Evolutionary conservation across 2,888 invertebrate genomes (phyloP), one percentile per base, ranked within the genome.

Genomic region (Syrista parreyssii): DNA sequence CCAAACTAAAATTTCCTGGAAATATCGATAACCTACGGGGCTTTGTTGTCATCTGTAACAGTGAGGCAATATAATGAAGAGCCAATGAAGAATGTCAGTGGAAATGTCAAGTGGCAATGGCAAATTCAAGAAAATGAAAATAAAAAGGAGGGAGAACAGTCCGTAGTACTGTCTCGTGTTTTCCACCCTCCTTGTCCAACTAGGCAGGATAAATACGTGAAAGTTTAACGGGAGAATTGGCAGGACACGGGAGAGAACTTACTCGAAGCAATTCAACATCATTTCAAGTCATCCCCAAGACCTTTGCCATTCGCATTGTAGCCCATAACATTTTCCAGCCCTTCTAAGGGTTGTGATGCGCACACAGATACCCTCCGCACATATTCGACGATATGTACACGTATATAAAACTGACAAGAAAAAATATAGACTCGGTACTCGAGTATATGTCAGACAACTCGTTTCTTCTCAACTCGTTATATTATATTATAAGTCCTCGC

Each of bases 151-250:
- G 23, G 23, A 23, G 23, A 55, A 23, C 23, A 9, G 9, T 55
- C 55, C 23, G 9, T 55, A 55, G 23, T 55, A 55, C 55, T 9
- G 9, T 9, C 55, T 55, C 55, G 23, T 55, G 55, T 55, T 23
- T 55, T 55, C 23, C 55, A 23, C 55, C 55, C 55, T 55, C 40
- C 31, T 36, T 30, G 36, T 75, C 68, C 76, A 78, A 80, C 78
- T 74, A 76, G 80, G 80, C 80, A 79, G 78, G 82, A 84, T 84
- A 85, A 87, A 84, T 82, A 82, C 83, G 86, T 88, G 86, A 88
- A 88, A 88, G 79, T 88, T 88, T 86, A 79, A 86, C 82, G 81
- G 84, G 79, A 73, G 79, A 79, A 78, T 76, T 79, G 77, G 74
- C 77, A 77, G 83, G 80, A 87, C 86, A 84, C 80, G 83, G 75